These are phyloP conservation scores for Diachasma alloeum DNA, from an alignment of 1,140 invertebrate genomes.

Conservation along the genomic window DNA sequence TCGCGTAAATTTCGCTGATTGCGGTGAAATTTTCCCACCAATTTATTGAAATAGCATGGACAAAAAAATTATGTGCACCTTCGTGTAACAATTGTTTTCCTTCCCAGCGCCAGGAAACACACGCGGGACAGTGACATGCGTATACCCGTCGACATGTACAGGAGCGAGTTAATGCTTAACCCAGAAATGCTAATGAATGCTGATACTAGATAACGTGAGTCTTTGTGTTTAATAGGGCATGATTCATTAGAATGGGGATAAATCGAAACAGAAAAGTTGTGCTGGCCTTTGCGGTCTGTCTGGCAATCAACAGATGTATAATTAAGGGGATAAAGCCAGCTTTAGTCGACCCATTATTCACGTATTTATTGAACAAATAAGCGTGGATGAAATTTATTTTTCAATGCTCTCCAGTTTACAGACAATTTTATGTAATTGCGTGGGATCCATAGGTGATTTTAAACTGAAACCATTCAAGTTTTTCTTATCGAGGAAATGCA, in stretches of 20 bases:
- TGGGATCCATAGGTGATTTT: no score
- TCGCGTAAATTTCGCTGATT: no score
- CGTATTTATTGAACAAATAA: no score
- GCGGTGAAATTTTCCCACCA: no score
- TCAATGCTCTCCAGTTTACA: no score
- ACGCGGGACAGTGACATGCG: slow-evolving; percentile 17
- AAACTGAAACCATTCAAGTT: no score
- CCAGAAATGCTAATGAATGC: slow-evolving; percentile 40
- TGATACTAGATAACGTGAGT: neutral
- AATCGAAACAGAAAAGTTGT: neutral
- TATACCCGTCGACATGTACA: slow-evolving; percentile 25
- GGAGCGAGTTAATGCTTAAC: slow-evolving; percentile 25
- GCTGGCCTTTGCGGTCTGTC: neutral
- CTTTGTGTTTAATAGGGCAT: neutral
- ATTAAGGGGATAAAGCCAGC: neutral
- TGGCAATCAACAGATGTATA: neutral
- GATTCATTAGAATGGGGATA: neutral
- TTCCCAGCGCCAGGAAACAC: neutral
- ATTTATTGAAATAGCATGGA: no score
- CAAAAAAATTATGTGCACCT: neutral
- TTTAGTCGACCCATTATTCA: no score
- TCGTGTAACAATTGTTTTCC: neutral
- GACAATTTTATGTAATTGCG: no score
- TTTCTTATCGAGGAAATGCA: no score
- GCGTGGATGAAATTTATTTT: no score